phyloP scores from a whole-genome alignment of 2,797 vertebrate genomes.

The Myotis pilosus region DNA sequence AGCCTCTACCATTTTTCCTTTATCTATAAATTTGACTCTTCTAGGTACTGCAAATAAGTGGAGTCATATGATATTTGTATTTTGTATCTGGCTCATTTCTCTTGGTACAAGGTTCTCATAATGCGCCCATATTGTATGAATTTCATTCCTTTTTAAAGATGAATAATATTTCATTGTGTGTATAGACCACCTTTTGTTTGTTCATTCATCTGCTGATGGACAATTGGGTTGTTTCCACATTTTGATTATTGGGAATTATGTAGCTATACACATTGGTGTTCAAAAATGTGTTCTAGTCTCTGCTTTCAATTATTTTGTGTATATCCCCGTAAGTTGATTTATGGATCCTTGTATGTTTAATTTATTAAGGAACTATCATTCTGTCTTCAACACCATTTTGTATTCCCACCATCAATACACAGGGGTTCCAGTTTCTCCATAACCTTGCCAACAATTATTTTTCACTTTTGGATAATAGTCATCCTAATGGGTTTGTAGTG shows the following conservation, averaged over 20 bases:
- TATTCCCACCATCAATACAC: neutral
- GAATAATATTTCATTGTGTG: neutral
- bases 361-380: neutral
- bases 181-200: neutral
- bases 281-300: neutral
- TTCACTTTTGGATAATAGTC: neutral
- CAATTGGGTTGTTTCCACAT: neutral
- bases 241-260: neutral
- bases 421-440: neutral
- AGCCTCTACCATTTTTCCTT: neutral
- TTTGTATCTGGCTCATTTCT: neutral
- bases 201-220: neutral
- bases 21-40: neutral
- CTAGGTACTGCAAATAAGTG: neutral
- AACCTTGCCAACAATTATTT: neutral
- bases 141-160: neutral
- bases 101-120: neutral
- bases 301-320: neutral
- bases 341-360: neutral
- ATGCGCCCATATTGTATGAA: neutral
- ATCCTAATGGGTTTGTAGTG: neutral
- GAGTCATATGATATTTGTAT: neutral
- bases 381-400: neutral
- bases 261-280: neutral
- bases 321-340: neutral